Conservation (phyloP, 2,888 invertebrate genomes). For the Therioaphis trifolii region DNA sequence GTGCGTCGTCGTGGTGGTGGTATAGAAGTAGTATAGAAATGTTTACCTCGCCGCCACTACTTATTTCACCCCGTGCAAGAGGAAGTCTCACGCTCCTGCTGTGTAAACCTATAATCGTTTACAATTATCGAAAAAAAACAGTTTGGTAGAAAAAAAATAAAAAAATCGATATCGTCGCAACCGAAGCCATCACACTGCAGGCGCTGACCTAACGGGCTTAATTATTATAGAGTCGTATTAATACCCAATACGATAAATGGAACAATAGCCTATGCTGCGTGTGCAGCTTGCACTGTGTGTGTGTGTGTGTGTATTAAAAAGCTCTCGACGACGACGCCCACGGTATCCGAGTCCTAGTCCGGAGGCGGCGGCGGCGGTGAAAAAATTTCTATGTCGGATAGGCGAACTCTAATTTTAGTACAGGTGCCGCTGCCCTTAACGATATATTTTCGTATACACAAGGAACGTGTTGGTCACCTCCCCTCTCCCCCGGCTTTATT, state of each 20-base stretch:
- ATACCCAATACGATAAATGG: too few relatives aligned
- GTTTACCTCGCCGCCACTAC: too few relatives aligned
- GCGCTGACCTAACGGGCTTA: too few relatives aligned
- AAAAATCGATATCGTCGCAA: neutral
- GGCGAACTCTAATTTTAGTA: slow-evolving; percentile 27
- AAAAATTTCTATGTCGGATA: neutral
- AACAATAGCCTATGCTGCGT: neutral
- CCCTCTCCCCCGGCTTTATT: neutral
- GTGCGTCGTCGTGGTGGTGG: too few relatives aligned
- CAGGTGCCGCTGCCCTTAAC: slow-evolving; percentile 2
- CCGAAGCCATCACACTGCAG: neutral
- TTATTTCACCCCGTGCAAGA: too few relatives aligned
- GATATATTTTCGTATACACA: slow-evolving; percentile 23
- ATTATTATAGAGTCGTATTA: too few relatives aligned
- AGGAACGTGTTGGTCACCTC: neutral
- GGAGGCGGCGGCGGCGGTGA: neutral
- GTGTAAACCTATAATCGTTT: neutral
- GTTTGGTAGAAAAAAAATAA: neutral
- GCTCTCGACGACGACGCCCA: slow-evolving; percentile 2
- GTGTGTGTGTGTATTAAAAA: neutral
- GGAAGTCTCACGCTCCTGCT: neutral
- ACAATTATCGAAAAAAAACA: neutral
- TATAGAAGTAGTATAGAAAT: neutral
- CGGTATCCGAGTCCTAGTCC: neutral
- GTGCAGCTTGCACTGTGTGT: neutral